phyloP scores from a whole-genome alignment of 2,797 vertebrate species.

The Epinephelus awoara region DNA sequence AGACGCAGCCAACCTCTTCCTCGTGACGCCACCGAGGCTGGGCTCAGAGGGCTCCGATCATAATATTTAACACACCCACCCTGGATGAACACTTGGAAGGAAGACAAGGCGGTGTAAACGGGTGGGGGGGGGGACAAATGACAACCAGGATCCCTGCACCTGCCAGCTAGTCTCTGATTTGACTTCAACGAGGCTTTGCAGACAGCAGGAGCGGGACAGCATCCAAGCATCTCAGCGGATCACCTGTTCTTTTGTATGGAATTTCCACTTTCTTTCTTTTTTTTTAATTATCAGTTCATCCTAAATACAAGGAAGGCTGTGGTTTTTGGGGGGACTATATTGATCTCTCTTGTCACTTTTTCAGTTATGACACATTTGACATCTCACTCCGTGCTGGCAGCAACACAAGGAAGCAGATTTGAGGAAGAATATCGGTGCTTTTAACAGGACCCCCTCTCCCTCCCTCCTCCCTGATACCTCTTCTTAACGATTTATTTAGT shows the following conservation, averaged over 20 bases:
- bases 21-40: conserved; percentile 94
- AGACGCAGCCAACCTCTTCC: conserved; percentile 93
- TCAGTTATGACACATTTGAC: conserved; percentile 58
- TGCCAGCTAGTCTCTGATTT: conserved; percentile 71
- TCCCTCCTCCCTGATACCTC: conserved; percentile 12
- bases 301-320: background rate
- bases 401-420: conserved; percentile 71
- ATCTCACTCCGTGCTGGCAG: conserved; percentile 55
- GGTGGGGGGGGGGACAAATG: conserved; percentile 51
- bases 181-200: conserved; percentile 48
- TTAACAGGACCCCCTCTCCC: conserved; percentile 32
- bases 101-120: conserved; percentile 63
- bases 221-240: conserved; percentile 60
- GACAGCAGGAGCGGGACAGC: conserved; percentile 47
- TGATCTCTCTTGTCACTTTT: conserved; percentile 36
- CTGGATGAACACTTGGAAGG: conserved; percentile 73
- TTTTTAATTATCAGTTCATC: background rate
- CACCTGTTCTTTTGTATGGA: conserved; percentile 45
- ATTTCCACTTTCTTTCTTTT: background rate
- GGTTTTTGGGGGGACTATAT: conserved; percentile 40
- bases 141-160: conserved; percentile 79
- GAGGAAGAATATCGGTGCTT: conserved; percentile 72
- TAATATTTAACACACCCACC: conserved; percentile 94
- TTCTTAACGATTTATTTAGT: conserved; percentile 31
- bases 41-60: conserved; percentile 87